These are phyloP conservation scores for Elephantulus edwardii DNA, from an alignment of 2,113 vertebrate species.

Conservation along the genomic window DNA sequence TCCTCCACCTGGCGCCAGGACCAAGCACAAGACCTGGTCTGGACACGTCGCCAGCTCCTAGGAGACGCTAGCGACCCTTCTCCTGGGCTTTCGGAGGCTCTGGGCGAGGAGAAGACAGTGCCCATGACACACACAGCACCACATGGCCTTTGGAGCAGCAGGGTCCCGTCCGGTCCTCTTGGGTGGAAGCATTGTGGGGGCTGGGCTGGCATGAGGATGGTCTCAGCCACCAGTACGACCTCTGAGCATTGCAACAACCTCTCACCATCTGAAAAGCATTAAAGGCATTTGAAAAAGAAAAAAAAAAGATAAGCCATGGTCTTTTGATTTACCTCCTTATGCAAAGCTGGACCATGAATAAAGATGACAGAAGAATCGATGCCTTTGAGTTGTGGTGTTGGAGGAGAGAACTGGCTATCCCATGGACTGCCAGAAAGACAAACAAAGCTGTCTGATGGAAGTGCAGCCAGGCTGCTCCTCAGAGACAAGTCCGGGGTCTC, in stretches of 20 bases:
- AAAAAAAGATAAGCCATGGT: too few relatives aligned
- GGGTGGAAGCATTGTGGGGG: neutral
- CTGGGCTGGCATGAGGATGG: neutral
- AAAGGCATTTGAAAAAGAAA: conserved; percentile 74
- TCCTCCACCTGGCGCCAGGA: conserved; percentile 94
- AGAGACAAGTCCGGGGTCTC: too few relatives aligned
- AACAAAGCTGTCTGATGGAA: too few relatives aligned
- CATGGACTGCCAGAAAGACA: too few relatives aligned
- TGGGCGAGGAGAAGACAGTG: neutral
- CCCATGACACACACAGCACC: neutral
- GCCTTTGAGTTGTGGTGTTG: too few relatives aligned
- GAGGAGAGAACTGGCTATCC: too few relatives aligned
- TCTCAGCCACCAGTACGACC: conserved; percentile 35
- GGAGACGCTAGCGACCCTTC: conserved; percentile 39
- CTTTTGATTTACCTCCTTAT: too few relatives aligned
- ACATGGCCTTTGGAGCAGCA: neutral
- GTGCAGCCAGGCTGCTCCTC: too few relatives aligned
- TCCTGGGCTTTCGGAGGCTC: neutral
- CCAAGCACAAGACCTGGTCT: conserved; percentile 96
- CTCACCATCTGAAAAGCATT: conserved; percentile 65
- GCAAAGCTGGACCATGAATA: too few relatives aligned
- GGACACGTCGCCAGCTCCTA: conserved; percentile 89
- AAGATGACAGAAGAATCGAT: too few relatives aligned
- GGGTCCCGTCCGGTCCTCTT: neutral
- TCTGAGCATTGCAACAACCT: neutral